These are phyloP conservation scores for Sycophila texana DNA, from an alignment of 2,888 invertebrate species.

Conservation along the genomic window DNA sequence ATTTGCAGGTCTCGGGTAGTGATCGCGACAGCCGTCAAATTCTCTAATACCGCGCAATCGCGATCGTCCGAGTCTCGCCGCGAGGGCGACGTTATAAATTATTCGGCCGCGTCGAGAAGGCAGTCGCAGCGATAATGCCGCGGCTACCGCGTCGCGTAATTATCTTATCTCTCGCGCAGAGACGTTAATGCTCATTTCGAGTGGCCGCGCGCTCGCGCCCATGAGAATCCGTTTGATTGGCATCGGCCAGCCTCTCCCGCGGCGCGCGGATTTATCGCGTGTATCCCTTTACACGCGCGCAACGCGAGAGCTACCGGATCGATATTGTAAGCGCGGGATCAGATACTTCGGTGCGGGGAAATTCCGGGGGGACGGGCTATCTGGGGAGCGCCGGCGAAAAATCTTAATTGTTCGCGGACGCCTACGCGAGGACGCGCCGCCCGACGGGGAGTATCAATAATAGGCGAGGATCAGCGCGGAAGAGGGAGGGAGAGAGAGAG, in stretches of 20 bases:
- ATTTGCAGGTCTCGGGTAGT: background rate
- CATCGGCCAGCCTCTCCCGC: constrained; percentile 40
- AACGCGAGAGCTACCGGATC: constrained; percentile 23
- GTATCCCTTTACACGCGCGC: background rate
- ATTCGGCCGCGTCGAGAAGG: constrained; percentile 30
- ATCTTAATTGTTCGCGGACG: constrained; percentile 37
- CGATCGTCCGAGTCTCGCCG: constrained; percentile 12
- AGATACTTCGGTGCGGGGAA: constrained; percentile 45
- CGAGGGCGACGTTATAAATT: constrained; percentile 44
- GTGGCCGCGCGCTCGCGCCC: constrained; percentile 30
- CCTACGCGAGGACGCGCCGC: constrained; percentile 11
- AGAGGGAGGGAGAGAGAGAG: background rate
- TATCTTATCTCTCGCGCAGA: constrained; percentile 56
- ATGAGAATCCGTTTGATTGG: constrained; percentile 56
- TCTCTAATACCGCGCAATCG: constrained; percentile 34
- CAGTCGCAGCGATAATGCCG: constrained; percentile 10
- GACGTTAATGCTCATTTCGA: constrained; percentile 55
- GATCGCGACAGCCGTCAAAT: constrained; percentile 40
- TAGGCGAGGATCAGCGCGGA: background rate
- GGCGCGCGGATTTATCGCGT: background rate
- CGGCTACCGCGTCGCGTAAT: constrained; percentile 45
- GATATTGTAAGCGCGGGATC: constrained; percentile 39
- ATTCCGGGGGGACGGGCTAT: constrained; percentile 12
- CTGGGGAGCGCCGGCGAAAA: background rate
- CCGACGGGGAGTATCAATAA: constrained; percentile 32